Conservation (phyloP, 2,113 vertebrate genomes). For the Cryptotis parvus region DNA sequence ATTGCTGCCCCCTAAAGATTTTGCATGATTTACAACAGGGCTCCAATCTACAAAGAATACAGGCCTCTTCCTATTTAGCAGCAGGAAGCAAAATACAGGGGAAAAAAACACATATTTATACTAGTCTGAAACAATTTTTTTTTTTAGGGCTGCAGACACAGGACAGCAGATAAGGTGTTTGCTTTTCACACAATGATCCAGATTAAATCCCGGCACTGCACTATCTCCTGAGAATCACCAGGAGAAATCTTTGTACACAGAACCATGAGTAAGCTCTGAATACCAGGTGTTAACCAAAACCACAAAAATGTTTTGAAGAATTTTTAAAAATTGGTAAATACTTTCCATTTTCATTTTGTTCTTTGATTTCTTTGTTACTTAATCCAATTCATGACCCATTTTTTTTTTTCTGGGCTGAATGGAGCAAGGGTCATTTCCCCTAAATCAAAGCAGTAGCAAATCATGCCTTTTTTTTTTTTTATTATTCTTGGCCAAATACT, state of each 20-base stretch:
- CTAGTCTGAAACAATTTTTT: not conserved
- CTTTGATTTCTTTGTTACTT: conserved; percentile 3
- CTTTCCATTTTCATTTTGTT: not conserved
- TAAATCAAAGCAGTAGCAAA: conserved; percentile 27
- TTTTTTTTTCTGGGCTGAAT: conserved; percentile 7
- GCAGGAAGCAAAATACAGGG: too few species aligned
- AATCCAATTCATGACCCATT: conserved; percentile 19
- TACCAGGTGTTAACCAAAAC: not conserved
- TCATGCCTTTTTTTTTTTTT: conserved; percentile 46
- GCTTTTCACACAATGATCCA: not conserved
- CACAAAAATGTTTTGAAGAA: not conserved
- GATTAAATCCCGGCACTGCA: too few species aligned
- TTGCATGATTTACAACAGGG: conserved; percentile 6
- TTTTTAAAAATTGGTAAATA: not conserved
- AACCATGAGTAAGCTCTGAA: not conserved
- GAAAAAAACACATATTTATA: too few species aligned
- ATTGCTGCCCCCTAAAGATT: conserved; percentile 77
- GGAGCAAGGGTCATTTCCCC: not conserved
- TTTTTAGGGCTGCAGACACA: not conserved
- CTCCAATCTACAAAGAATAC: conserved; percentile 1
- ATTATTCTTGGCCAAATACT: conserved; percentile 34
- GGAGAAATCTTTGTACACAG: too few species aligned
- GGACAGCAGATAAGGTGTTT: not conserved
- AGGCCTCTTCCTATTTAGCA: not conserved
- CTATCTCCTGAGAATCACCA: too few species aligned